Conservation (phyloP, 2,888 invertebrate species). For the Dryococelus australis region DNA sequence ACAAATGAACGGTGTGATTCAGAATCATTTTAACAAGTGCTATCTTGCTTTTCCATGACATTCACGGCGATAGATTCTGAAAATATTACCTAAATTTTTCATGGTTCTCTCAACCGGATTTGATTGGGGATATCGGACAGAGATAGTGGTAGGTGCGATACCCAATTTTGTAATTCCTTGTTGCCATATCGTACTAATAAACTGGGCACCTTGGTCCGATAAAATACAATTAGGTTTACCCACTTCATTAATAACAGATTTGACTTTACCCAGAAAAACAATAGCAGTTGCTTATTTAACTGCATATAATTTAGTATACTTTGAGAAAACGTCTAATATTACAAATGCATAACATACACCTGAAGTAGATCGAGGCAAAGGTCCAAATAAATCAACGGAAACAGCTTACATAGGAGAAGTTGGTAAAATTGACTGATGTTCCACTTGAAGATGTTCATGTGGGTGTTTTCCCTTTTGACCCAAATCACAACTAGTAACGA, state of each 20-base stretch:
- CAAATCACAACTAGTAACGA: not conserved
- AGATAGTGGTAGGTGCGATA: not conserved
- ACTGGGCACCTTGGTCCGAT: not conserved
- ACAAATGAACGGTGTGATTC: not conserved
- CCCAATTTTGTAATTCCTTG: not conserved
- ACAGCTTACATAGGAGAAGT: not conserved
- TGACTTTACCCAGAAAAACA: not conserved
- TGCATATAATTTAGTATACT: not conserved
- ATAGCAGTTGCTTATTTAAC: not conserved
- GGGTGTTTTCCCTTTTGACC: not conserved
- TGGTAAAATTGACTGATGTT: not conserved
- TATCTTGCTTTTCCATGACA: not conserved
- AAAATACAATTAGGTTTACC: not conserved
- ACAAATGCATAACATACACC: not conserved
- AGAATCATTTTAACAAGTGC: not conserved
- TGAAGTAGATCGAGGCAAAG: not conserved
- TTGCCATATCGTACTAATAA: not conserved
- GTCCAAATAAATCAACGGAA: not conserved
- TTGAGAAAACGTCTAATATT: not conserved
- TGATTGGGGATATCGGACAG: not conserved
- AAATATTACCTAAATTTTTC: not conserved
- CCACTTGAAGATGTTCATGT: not conserved
- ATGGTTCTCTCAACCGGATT: not conserved
- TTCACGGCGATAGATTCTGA: not conserved
- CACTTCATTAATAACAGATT: not conserved